These are phyloP conservation scores for Athene cunicularia DNA, from an alignment of 2,113 vertebrate genomes.

Conservation along the genomic window DNA sequence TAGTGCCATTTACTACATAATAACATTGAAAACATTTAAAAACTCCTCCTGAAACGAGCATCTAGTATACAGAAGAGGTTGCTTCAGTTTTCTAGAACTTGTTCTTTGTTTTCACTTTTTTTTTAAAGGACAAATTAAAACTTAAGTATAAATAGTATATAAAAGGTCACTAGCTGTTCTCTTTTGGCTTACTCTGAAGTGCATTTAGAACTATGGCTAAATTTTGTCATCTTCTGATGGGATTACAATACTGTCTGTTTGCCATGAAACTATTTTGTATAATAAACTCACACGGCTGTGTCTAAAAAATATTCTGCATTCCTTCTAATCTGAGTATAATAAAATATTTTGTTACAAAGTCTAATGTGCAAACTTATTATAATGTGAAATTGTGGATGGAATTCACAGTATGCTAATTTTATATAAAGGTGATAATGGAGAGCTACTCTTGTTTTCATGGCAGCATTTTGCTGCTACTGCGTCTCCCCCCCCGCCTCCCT, in stretches of 20 bases:
- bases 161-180: conserved; percentile 87
- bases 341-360: conserved; percentile 84
- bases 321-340: conserved; percentile 80
- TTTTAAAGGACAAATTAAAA: conserved; percentile 94
- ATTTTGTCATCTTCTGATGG: conserved; percentile 81
- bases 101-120: conserved; percentile 83
- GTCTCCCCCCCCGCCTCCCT: not conserved
- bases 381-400: conserved; percentile 72
- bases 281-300: conserved; percentile 79
- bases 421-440: conserved; percentile 79
- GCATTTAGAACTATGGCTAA: conserved; percentile 89
- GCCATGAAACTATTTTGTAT: conserved; percentile 82
- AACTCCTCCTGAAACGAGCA: conserved; percentile 93
- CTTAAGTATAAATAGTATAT: conserved; percentile 87
- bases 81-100: conserved; percentile 88
- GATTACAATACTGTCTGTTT: conserved; percentile 86
- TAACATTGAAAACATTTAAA: conserved; percentile 98
- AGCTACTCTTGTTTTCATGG: conserved; percentile 66
- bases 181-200: conserved; percentile 87
- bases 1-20: conserved; percentile 97
- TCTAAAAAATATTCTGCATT: conserved; percentile 87
- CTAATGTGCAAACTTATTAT: conserved; percentile 80
- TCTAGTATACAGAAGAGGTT: conserved; percentile 93
- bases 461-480: conserved; percentile 48
- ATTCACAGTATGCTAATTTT: conserved; percentile 79